Percentiles rank a stretch among this genome's conserved stretches.
Evolutionary conservation across 2,113 vertebrate genomes (phyloP).

Genomic region (Hyaena hyaena): DNA sequence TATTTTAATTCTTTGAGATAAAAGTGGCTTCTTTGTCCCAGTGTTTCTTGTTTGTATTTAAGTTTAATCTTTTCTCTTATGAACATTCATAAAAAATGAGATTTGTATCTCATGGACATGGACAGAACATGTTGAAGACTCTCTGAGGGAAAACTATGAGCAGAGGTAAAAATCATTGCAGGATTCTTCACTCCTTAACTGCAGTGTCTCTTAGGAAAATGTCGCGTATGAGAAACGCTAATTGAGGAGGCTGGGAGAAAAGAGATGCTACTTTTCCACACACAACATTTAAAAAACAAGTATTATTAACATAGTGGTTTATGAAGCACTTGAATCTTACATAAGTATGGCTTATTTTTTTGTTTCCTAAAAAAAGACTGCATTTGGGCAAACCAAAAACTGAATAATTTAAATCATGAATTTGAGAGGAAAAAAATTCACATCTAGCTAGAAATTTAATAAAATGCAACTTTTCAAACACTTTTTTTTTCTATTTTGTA

Average conservation of each 20-base stretch:
- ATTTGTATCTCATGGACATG: slow-evolving; percentile 46
- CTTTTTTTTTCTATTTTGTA: not conserved
- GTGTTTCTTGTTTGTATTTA: slow-evolving; percentile 46
- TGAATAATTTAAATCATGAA: slow-evolving; percentile 37
- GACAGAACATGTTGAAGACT: slow-evolving; percentile 61
- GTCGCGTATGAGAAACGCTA: slow-evolving; percentile 48
- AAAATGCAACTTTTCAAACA: slow-evolving; percentile 42
- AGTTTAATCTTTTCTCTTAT: slow-evolving; percentile 31
- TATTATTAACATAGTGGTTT: slow-evolving; percentile 42
- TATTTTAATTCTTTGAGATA: slow-evolving; percentile 39
- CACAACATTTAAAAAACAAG: slow-evolving; percentile 33
- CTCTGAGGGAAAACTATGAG: slow-evolving; percentile 4
- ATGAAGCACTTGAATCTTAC: slow-evolving; percentile 62
- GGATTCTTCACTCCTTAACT: not conserved
- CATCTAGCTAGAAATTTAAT: slow-evolving; percentile 59
- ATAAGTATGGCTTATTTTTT: slow-evolving; percentile 59
- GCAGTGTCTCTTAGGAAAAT: slow-evolving; percentile 19
- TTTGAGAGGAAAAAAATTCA: slow-evolving; percentile 36
- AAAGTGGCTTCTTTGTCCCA: not conserved
- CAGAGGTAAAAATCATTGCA: not conserved
- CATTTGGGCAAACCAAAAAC: slow-evolving; percentile 59
- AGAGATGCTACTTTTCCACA: slow-evolving; percentile 57
- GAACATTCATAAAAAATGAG: slow-evolving; percentile 61
- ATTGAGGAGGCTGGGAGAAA: slow-evolving; percentile 34
- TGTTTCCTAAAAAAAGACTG: slow-evolving; percentile 50